Conservation (phyloP, 2,113 vertebrate species). For the Notarius lentiginosus region DNA sequence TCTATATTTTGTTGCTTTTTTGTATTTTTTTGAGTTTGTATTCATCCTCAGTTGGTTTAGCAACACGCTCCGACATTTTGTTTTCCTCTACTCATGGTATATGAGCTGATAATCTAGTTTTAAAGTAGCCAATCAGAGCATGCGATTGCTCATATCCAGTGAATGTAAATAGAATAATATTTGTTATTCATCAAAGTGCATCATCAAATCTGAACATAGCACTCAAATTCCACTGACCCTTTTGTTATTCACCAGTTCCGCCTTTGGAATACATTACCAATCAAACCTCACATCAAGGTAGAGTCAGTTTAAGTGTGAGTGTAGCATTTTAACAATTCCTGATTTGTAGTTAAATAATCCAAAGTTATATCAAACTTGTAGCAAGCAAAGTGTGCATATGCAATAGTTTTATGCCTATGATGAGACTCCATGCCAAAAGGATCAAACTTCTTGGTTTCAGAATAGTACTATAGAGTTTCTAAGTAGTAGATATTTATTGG, state of each 20-base stretch:
- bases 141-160: too few species aligned
- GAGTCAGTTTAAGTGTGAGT: not conserved
- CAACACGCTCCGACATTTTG: too few species aligned
- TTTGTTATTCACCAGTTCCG: not conserved
- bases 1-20: too few species aligned
- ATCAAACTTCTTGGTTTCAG: not conserved
- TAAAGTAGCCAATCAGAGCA: too few species aligned
- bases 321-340: not conserved
- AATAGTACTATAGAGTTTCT: not conserved
- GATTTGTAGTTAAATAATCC: not conserved
- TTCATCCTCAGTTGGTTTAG: too few species aligned
- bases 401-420: not conserved
- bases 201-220: not conserved
- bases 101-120: too few species aligned
- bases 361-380: not conserved
- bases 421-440: not conserved
- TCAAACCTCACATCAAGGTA: not conserved
- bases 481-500: not conserved
- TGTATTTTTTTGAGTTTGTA: too few species aligned
- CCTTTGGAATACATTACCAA: not conserved
- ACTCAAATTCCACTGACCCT: not conserved
- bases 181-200: not conserved
- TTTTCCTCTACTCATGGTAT: too few species aligned
- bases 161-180: too few species aligned
- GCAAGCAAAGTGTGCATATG: not conserved